Conservation (phyloP, 1,140 invertebrate genomes). For the Drosophila simulans region DNA sequence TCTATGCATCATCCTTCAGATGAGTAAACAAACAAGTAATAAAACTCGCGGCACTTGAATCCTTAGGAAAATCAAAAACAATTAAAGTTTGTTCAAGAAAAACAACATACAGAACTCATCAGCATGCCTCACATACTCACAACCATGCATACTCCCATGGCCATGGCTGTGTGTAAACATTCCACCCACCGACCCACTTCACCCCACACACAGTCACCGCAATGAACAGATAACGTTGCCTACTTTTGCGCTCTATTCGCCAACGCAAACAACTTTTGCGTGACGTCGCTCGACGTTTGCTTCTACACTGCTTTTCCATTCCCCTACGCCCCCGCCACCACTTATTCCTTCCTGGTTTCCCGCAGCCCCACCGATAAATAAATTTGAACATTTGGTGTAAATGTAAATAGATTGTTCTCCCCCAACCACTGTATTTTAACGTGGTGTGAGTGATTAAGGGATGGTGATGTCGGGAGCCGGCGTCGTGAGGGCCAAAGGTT, state of each 20-base stretch:
- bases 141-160: constrained; percentile 14
- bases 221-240: constrained; percentile 70
- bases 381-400: constrained; percentile 83
- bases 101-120: constrained; percentile 81
- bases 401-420: constrained; percentile 75
- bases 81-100: constrained; percentile 82
- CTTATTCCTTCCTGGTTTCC: background rate
- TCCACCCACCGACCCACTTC: constrained; percentile 6
- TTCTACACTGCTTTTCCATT: constrained; percentile 2
- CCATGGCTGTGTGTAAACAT: constrained; percentile 60
- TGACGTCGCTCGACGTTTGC: constrained; percentile 65
- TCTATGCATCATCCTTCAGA: constrained; percentile 6
- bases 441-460: constrained; percentile 67
- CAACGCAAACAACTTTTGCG: constrained; percentile 78
- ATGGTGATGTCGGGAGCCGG: constrained; percentile 39
- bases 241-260: constrained; percentile 75
- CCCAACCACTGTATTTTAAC: background rate
- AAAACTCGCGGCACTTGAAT: constrained; percentile 73
- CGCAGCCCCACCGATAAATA: constrained; percentile 68
- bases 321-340: background rate
- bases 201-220: constrained; percentile 21
- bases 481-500: constrained; percentile 46
- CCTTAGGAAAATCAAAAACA: constrained; percentile 81
- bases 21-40: constrained; percentile 42
- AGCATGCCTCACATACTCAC: constrained; percentile 37